Conservation (phyloP, 2,797 vertebrate species). For the Lithobates pipiens region DNA sequence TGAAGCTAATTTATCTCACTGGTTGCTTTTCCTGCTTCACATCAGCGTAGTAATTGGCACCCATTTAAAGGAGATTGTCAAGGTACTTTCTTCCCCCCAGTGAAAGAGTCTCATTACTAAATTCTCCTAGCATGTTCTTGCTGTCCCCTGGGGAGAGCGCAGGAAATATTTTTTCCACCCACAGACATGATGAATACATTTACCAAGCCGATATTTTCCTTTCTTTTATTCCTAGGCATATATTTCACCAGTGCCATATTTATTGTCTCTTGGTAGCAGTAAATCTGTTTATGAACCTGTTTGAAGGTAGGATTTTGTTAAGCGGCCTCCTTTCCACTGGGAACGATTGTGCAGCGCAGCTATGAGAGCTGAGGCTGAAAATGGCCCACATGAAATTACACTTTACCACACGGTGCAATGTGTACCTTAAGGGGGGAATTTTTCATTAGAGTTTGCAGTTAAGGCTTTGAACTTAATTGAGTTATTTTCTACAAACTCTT, state of each 20-base stretch:
- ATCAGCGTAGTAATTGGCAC: slow-evolving; percentile 69
- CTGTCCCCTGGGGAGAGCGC: slow-evolving; percentile 63
- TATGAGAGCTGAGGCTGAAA: slow-evolving; percentile 37
- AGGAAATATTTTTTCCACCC: slow-evolving; percentile 52
- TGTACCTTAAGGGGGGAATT: slow-evolving; percentile 54
- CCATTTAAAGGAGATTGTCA: slow-evolving; percentile 72
- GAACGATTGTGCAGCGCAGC: slow-evolving; percentile 8
- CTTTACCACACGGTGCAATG: slow-evolving; percentile 41
- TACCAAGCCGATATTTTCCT: slow-evolving; percentile 31
- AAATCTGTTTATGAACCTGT: slow-evolving; percentile 55
- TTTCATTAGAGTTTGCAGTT: slow-evolving; percentile 56
- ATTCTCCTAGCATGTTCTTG: slow-evolving; percentile 64
- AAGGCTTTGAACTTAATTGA: slow-evolving; percentile 59
- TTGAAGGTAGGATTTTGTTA: slow-evolving; percentile 48
- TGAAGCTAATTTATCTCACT: slow-evolving; percentile 72
- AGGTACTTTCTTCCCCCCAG: slow-evolving; percentile 65
- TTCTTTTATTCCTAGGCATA: slow-evolving; percentile 58
- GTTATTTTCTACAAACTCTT: slow-evolving; percentile 53
- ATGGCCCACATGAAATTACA: slow-evolving; percentile 39
- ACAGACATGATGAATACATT: slow-evolving; percentile 62
- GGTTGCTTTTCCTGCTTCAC: slow-evolving; percentile 70
- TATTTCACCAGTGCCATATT: slow-evolving; percentile 59
- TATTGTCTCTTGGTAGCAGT: slow-evolving; percentile 61
- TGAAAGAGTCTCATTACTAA: slow-evolving; percentile 66
- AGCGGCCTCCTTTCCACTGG: slow-evolving; percentile 25